Evolutionary conservation across 1,140 invertebrate species (phyloP).

Genomic region (Halesus radiatus): DNA sequence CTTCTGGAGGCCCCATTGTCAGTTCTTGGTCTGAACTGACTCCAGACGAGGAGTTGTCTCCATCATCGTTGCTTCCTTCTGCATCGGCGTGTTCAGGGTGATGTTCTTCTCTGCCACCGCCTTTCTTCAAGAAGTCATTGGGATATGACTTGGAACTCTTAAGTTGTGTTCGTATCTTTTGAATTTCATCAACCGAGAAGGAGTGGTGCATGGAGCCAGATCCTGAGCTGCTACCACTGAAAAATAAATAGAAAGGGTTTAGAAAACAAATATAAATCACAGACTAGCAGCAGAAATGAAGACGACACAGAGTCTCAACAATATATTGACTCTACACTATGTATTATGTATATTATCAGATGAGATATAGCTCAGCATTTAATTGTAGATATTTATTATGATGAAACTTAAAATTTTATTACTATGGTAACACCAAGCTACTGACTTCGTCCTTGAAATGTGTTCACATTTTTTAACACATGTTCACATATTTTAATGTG

Average conservation of each 20-base stretch:
- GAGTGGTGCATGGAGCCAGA: slow-evolving; percentile 85
- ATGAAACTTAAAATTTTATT: too few species aligned
- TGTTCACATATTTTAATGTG: too few species aligned
- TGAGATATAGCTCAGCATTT: too few species aligned
- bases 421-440: too few species aligned
- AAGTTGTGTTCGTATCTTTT: slow-evolving; percentile 85
- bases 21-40: slow-evolving; percentile 89
- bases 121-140: slow-evolving; percentile 79
- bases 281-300: too few species aligned
- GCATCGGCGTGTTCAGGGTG: slow-evolving; percentile 55
- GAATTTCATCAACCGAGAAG: slow-evolving; percentile 89
- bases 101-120: slow-evolving; percentile 59
- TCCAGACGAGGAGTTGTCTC: slow-evolving; percentile 88
- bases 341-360: too few species aligned
- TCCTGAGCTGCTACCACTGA: slow-evolving; percentile 77
- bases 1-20: slow-evolving; percentile 61
- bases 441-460: too few species aligned
- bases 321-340: too few species aligned
- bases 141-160: slow-evolving; percentile 89
- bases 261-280: too few species aligned
- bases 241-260: slow-evolving; percentile 56
- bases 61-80: slow-evolving; percentile 75
- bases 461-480: too few species aligned
- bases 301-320: too few species aligned
- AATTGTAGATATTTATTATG: too few species aligned